phyloP scores from a whole-genome alignment of 1,140 invertebrate genomes.

The Pseudachorutes palmiensis region DNA sequence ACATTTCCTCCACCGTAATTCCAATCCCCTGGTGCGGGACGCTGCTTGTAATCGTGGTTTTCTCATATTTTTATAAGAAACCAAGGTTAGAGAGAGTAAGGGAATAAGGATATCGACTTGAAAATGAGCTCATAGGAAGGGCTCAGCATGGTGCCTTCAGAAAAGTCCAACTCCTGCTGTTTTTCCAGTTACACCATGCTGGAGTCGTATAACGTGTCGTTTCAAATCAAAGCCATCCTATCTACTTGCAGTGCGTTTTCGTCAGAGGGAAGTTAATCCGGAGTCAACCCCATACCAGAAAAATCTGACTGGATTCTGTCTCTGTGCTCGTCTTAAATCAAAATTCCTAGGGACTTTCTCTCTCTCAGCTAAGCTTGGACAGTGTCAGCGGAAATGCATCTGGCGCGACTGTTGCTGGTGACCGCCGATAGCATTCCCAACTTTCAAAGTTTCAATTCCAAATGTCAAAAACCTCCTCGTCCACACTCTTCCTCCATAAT shows the following conservation, averaged over 20 bases:
- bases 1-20: not conserved
- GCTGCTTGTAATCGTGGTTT: not conserved
- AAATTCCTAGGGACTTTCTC: not conserved
- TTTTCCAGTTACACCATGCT: conserved; percentile 27
- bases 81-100: not conserved
- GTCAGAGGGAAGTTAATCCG: not conserved
- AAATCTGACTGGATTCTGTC: too few relatives aligned
- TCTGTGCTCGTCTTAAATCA: too few relatives aligned
- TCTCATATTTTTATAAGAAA: conserved; percentile 4
- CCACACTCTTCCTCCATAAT: too few relatives aligned
- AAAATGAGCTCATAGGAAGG: conserved; percentile 25
- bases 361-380: too few relatives aligned
- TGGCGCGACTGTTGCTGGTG: not conserved
- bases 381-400: too few relatives aligned
- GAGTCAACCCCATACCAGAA: not conserved
- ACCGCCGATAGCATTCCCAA: not conserved
- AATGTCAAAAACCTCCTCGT: not conserved
- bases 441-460: not conserved
- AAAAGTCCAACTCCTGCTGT: conserved; percentile 30
- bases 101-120: conserved; percentile 29
- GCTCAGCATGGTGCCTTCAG: conserved; percentile 23
- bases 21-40: not conserved
- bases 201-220: not conserved
- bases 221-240: conserved; percentile 3
- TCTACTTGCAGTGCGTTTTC: not conserved